Percentiles rank a stretch among this genome's conserved stretches.
Evolutionary conservation across 2,888 invertebrate genomes (phyloP).

Genomic region (Congeria kusceri): DNA sequence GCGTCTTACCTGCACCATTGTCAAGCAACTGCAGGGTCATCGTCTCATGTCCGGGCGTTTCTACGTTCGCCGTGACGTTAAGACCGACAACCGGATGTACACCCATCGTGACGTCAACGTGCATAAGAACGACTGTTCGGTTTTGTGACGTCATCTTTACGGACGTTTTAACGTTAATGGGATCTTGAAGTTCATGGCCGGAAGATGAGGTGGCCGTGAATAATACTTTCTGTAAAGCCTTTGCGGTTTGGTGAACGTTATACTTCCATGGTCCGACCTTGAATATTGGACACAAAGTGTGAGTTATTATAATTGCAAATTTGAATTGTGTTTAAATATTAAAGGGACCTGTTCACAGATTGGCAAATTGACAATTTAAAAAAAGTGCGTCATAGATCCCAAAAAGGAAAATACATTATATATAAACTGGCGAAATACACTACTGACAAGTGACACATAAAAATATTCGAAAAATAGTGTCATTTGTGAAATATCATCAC

Average conservation of each 20-base stretch:
- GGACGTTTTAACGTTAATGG: slow-evolving; percentile 27
- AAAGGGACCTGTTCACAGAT: no score
- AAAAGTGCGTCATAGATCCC: no score
- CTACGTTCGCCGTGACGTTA: slow-evolving; percentile 68
- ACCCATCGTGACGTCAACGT: slow-evolving; percentile 70
- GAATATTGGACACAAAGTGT: no score
- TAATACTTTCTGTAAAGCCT: slow-evolving; percentile 2
- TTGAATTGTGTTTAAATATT: no score
- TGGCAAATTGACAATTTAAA: no score
- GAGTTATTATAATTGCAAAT: no score
- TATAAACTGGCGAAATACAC: no score
- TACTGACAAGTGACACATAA: no score
- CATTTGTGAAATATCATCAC: no score
- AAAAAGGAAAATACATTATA: no score
- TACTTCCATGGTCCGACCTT: slow-evolving; percentile 42
- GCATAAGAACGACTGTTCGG: slow-evolving; percentile 32
- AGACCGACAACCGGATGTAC: slow-evolving; percentile 66
- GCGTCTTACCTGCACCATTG: slow-evolving; percentile 74
- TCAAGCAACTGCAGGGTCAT: slow-evolving; percentile 59
- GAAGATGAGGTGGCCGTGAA: slow-evolving; percentile 10
- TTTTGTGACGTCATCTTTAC: slow-evolving; percentile 10
- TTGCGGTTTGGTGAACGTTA: slow-evolving; percentile 5
- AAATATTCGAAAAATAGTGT: no score
- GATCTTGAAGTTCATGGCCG: slow-evolving; percentile 12
- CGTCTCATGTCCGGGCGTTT: slow-evolving; percentile 50